Conservation (phyloP, 2,888 invertebrate genomes). For the Pollenia griseotomentosa region DNA sequence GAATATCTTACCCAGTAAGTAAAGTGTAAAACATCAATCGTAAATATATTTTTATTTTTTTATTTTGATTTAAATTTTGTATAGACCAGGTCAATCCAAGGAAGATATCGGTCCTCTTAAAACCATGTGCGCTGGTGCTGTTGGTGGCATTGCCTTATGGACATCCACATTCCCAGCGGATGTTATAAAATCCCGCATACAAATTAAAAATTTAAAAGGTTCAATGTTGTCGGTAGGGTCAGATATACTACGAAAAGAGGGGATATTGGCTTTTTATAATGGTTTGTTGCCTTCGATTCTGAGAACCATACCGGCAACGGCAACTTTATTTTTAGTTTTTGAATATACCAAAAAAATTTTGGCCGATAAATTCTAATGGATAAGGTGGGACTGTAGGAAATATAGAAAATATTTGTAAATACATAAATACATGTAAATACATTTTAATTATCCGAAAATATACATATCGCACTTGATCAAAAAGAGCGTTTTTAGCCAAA, state of each 20-base stretch:
- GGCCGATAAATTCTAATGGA: slow-evolving; percentile 56
- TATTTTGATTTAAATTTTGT: slow-evolving; percentile 77
- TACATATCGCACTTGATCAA: too few relatives aligned
- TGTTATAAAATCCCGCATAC: slow-evolving; percentile 98
- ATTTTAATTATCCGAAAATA: too few relatives aligned
- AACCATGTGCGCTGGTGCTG: slow-evolving; percentile 95
- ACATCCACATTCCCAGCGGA: slow-evolving; percentile 97
- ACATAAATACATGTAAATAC: too few relatives aligned
- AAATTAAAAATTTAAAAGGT: slow-evolving; percentile 90
- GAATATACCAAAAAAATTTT: slow-evolving; percentile 94
- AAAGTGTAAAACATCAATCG: not conserved
- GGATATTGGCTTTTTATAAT: slow-evolving; percentile 93
- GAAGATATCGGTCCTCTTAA: slow-evolving; percentile 91
- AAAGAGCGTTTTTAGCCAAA: too few relatives aligned
- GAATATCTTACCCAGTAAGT: slow-evolving; percentile 81
- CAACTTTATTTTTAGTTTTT: slow-evolving; percentile 96
- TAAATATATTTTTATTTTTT: not conserved
- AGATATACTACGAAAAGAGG: slow-evolving; percentile 90
- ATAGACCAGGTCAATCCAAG: slow-evolving; percentile 88
- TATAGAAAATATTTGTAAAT: too few relatives aligned
- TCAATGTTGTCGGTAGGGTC: slow-evolving; percentile 88
- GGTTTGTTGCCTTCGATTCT: slow-evolving; percentile 97
- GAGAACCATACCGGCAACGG: slow-evolving; percentile 97
- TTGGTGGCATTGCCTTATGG: slow-evolving; percentile 96
- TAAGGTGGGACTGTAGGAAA: not conserved